Conservation (phyloP, 1,140 invertebrate genomes). For the Bilobella aurantiaca region DNA sequence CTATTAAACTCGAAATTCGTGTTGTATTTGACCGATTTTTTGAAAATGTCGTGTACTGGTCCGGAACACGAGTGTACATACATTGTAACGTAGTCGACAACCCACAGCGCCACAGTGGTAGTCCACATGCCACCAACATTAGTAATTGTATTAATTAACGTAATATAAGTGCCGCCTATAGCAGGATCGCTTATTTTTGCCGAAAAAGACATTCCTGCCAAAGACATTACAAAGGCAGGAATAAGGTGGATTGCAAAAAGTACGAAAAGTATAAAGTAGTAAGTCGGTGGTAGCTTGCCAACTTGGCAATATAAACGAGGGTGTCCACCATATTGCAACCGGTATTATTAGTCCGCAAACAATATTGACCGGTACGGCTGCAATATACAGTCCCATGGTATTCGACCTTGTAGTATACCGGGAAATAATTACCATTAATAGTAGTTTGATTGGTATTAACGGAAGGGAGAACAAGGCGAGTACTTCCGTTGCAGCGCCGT, state of each 20-base stretch:
- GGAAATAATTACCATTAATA: not conserved
- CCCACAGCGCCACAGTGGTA: conserved; percentile 46
- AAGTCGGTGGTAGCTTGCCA: not conserved
- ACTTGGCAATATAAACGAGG: not conserved
- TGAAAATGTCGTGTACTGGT: conserved; percentile 34
- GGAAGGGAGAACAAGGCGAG: not conserved
- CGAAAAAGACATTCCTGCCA: conserved; percentile 51
- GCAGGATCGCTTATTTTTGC: conserved; percentile 52
- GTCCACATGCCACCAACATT: conserved; percentile 59
- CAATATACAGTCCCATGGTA: conserved; percentile 4
- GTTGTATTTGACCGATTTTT: not conserved
- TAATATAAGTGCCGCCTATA: conserved; percentile 63
- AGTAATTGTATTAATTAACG: conserved; percentile 52
- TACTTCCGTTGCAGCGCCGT: not conserved
- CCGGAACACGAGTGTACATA: not conserved
- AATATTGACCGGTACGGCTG: not conserved
- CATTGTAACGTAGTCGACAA: conserved; percentile 43
- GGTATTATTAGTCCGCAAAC: not conserved
- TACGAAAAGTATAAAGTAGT: not conserved
- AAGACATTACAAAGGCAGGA: conserved; percentile 48
- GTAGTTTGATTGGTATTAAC: not conserved
- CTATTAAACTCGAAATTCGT: not conserved
- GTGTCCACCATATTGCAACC: not conserved
- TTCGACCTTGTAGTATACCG: not conserved
- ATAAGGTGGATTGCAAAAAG: not conserved